Conservation (phyloP, 2,888 invertebrate species). For the Thecocarcelia acutangulata region DNA sequence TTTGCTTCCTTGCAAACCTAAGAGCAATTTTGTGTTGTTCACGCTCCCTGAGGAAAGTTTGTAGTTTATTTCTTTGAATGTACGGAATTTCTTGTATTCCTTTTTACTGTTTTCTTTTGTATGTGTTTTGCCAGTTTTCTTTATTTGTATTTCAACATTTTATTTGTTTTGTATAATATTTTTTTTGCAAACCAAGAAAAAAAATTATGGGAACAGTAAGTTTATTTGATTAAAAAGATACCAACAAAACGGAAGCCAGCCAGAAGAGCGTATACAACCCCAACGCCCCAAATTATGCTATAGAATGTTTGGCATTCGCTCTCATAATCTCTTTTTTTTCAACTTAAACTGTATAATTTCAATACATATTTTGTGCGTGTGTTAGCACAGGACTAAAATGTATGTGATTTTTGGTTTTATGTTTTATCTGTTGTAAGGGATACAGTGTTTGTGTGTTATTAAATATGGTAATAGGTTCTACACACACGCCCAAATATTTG, state of each 20-base stretch:
- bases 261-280: not conserved
- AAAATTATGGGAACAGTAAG: constrained; percentile 9
- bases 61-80: constrained; percentile 32
- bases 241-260: constrained; percentile 46
- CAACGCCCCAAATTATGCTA: constrained; percentile 39
- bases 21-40: constrained; percentile 52
- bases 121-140: not conserved
- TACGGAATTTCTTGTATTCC: not conserved
- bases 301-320: not conserved
- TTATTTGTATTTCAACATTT: not conserved
- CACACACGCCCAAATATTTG: not conserved
- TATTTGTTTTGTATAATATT: not conserved
- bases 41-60: constrained; percentile 47
- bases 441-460: constrained; percentile 11
- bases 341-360: not conserved
- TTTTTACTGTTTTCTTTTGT: not conserved
- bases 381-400: too few species aligned
- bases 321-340: not conserved
- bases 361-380: not conserved
- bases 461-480: constrained; percentile 27
- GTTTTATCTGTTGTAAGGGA: not conserved
- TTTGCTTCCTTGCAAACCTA: constrained; percentile 1
- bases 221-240: constrained; percentile 41
- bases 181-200: not conserved
- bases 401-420: not conserved